Evolutionary conservation across 1,140 invertebrate species (phyloP).

Genomic region (Bradynema listronoti): DNA sequence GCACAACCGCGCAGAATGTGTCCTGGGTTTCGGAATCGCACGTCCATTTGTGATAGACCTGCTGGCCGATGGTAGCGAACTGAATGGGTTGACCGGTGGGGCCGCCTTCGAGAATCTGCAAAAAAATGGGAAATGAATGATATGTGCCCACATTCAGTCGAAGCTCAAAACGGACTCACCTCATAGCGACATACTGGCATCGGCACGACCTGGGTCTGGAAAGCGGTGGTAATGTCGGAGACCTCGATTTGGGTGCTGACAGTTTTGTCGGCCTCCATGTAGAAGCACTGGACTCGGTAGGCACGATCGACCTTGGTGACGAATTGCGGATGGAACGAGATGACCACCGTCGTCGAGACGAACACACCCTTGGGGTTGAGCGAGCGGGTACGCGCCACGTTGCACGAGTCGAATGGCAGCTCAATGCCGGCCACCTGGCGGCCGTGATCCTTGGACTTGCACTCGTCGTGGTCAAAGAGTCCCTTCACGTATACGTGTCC

Average conservation of each 20-base stretch:
- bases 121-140: no score
- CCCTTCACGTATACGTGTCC: conserved; percentile 58
- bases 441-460: conserved; percentile 55
- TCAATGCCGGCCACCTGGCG: conserved; percentile 58
- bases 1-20: conserved; percentile 57
- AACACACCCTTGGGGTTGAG: conserved; percentile 56
- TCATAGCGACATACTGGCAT: conserved; percentile 57
- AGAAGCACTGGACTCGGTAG: conserved; percentile 58
- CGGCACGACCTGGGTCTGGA: conserved; percentile 58
- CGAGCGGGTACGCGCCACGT: conserved; percentile 56
- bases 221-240: conserved; percentile 55
- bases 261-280: conserved; percentile 59
- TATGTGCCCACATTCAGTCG: background rate
- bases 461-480: conserved; percentile 54
- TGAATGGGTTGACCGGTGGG: conserved; percentile 55
- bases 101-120: conserved; percentile 55
- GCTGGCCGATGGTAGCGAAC: conserved; percentile 57
- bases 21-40: conserved; percentile 57
- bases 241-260: conserved; percentile 54
- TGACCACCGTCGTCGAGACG: conserved; percentile 57
- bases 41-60: conserved; percentile 58
- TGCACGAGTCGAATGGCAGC: conserved; percentile 56
- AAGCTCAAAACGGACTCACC: conserved; percentile 21
- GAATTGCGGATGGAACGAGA: conserved; percentile 57
- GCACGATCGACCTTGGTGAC: conserved; percentile 58